These are phyloP conservation scores for Agapostemon virescens DNA, from an alignment of 2,888 invertebrate genomes.

Conservation along the genomic window DNA sequence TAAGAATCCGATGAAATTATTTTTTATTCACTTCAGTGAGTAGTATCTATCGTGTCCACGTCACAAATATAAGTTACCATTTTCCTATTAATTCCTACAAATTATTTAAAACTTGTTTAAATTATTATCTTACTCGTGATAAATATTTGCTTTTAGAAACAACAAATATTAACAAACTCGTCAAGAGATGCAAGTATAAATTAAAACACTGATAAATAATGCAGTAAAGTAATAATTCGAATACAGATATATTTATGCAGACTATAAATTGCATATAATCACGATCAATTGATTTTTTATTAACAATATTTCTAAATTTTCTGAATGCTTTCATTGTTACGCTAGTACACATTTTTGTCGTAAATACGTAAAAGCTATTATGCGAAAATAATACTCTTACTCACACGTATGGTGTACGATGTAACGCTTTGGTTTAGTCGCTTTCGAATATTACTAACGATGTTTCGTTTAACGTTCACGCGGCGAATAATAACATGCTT, in stretches of 20 bases:
- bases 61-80: not conserved
- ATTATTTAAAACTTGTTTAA: not conserved
- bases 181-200: not conserved
- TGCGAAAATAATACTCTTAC: not conserved
- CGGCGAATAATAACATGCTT: not conserved
- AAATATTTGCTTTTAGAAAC: not conserved
- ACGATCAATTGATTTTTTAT: too few relatives aligned
- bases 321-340: too few relatives aligned
- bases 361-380: not conserved
- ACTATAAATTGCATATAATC: too few relatives aligned
- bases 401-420: not conserved
- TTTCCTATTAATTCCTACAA: not conserved
- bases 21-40: slow-evolving; percentile 4
- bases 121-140: too few relatives aligned
- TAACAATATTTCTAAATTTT: not conserved
- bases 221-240: not conserved
- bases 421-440: not conserved
- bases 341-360: too few relatives aligned
- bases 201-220: not conserved
- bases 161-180: not conserved
- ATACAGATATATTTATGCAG: not conserved
- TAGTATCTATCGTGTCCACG: not conserved
- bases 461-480: not conserved
- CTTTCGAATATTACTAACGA: not conserved
- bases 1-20: slow-evolving; percentile 16